Conservation (phyloP, 2,888 invertebrate genomes). For the Drepana falcataria region DNA sequence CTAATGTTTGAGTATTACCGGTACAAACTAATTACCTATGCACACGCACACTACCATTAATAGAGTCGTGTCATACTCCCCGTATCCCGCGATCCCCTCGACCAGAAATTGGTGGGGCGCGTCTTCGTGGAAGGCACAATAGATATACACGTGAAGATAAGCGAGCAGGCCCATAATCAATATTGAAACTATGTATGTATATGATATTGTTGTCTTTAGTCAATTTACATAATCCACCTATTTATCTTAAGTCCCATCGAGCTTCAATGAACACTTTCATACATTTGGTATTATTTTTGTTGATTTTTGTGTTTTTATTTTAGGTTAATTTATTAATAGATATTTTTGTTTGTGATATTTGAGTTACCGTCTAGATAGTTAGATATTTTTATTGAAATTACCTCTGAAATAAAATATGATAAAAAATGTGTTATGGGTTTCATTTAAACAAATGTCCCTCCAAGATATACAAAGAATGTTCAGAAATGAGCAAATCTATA, state of each 20-base stretch:
- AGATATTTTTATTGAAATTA: conserved; percentile 15
- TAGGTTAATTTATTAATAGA: conserved; percentile 26
- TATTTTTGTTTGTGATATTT: conserved; percentile 31
- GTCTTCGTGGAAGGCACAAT: conserved; percentile 19
- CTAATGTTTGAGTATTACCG: too few relatives aligned
- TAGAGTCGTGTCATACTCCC: too few relatives aligned
- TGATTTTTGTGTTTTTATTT: conserved; percentile 24
- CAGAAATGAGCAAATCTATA: background rate
- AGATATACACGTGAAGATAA: conserved; percentile 39
- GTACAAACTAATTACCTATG: too few relatives aligned
- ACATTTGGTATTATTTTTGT: conserved; percentile 14
- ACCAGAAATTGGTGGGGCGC: too few relatives aligned
- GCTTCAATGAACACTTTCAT: conserved; percentile 37
- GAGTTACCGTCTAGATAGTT: conserved; percentile 39
- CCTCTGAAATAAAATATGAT: conserved; percentile 24
- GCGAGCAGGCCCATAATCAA: conserved; percentile 33
- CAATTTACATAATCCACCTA: background rate
- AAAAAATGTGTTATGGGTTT: conserved; percentile 14
- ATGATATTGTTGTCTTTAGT: conserved; percentile 19
- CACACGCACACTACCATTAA: too few relatives aligned
- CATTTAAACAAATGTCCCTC: conserved; percentile 3
- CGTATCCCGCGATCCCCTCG: too few relatives aligned
- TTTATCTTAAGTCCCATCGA: conserved; percentile 38
- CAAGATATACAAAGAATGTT: background rate
- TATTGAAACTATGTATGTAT: conserved; percentile 28